Evolutionary conservation across 2,113 vertebrate species (phyloP), one percentile per base, ranked within the genome.

Genomic region (Melanocharis versteri): DNA sequence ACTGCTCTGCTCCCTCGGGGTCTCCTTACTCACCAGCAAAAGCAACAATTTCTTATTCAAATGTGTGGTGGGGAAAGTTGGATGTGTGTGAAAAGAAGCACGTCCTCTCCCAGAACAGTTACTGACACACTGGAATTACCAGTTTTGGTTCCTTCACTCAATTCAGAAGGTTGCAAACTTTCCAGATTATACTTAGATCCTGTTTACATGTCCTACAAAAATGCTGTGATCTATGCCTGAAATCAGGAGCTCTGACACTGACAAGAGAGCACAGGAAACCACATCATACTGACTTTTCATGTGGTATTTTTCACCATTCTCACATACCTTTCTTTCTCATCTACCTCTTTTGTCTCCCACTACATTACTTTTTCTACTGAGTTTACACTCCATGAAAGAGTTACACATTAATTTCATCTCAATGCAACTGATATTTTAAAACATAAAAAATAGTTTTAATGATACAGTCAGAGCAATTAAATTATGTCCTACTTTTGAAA

Each of bases 41-140:
- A 69, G 5, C 19, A 94, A 77, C 4, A 15, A 77, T 2, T 33
- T 19, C 4, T 53, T 73, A 48, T 73, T 54, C 14, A 22, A 78
- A 62, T 13, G 19, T 18, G 27, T 17, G 13, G 17, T 19, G 16
- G 11, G 44, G 18, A 94, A 82, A 79, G 19, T 3, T 33, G 13
- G 16, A 62, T 21, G 2, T 7, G 9, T 27, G n/a, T 16, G 17
- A 27, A 83, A 42, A 44, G 18, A 40, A 33, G 17, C 0, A 0
- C 11, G 23, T 42, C 27, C 86, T 82, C 60, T 82, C 39, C 51
- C 27, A 57, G 23, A 71, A 62, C 9, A 7, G 10, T n/a, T 37
- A 83, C 45, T 30, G 17, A 86, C n/a, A 45, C 20, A 35, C 19
- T 23, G 5, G 21, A 87, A 87, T 69, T 20, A 37, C 2, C 26